Evolutionary conservation across 2,797 vertebrate genomes (phyloP).

Genomic region (Pogonophryne albipinna): DNA sequence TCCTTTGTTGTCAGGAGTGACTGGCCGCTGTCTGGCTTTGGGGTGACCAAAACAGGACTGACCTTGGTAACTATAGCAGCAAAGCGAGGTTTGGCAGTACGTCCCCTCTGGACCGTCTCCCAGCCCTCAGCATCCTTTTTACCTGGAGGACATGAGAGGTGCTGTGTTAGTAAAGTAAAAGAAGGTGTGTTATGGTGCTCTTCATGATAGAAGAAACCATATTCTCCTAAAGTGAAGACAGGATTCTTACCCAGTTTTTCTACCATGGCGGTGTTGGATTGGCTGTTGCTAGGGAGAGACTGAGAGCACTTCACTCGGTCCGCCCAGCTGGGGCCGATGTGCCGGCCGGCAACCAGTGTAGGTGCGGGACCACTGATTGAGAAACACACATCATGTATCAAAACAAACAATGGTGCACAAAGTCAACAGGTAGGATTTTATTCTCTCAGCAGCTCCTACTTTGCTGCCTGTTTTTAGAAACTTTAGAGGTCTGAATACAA

Average conservation of each 20-base stretch:
- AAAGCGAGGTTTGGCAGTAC: slow-evolving; percentile 92
- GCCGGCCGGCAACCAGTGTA: slow-evolving; percentile 85
- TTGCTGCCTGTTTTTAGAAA: slow-evolving; percentile 12
- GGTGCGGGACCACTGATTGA: slow-evolving; percentile 87
- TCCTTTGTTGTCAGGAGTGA: slow-evolving; percentile 77
- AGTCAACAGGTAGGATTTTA: slow-evolving; percentile 22
- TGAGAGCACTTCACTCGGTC: slow-evolving; percentile 95
- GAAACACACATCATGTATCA: slow-evolving; percentile 36
- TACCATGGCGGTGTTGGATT: slow-evolving; percentile 63
- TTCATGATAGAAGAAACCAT: not conserved
- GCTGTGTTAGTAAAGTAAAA: slow-evolving; percentile 1
- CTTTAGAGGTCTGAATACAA: slow-evolving; percentile 26
- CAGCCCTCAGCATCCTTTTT: slow-evolving; percentile 96
- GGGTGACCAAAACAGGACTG: slow-evolving; percentile 76
- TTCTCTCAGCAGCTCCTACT: slow-evolving; percentile 22
- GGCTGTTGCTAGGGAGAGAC: slow-evolving; percentile 72
- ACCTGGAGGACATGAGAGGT: slow-evolving; percentile 75
- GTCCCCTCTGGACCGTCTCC: slow-evolving; percentile 98
- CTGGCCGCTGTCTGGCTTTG: slow-evolving; percentile 85
- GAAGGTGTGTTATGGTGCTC: not conserved
- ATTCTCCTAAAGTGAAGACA: slow-evolving; percentile 6
- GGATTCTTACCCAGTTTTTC: slow-evolving; percentile 85
- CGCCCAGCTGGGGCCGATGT: slow-evolving; percentile 95
- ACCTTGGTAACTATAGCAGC: slow-evolving; percentile 86
- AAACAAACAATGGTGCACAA: slow-evolving; percentile 19